phyloP scores from a whole-genome alignment of 2,113 vertebrate genomes.

The Laticauda laticaudata region DNA sequence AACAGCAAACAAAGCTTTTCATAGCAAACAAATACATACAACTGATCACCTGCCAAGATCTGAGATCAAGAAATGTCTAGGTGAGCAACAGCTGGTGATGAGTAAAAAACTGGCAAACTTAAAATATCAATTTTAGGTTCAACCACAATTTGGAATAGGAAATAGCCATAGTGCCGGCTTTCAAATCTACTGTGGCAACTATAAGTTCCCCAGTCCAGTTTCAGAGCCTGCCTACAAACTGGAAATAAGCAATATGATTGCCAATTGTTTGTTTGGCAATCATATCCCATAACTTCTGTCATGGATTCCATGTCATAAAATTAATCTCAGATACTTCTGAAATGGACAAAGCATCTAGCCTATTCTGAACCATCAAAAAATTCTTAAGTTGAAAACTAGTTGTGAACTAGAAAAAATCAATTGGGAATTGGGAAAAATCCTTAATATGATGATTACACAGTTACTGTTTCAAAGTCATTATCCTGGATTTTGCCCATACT shows the following conservation, averaged over 20 bases:
- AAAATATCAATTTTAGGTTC: neutral
- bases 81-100: neutral
- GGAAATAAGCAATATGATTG: neutral
- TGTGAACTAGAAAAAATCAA: neutral
- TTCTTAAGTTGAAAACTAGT: neutral
- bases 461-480: neutral
- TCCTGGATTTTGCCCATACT: neutral
- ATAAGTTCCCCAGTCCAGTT: neutral
- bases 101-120: neutral
- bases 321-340: neutral
- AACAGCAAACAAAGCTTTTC: neutral
- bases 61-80: neutral
- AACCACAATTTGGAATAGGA: neutral
- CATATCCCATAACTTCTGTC: neutral
- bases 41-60: neutral
- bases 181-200: neutral
- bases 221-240: neutral
- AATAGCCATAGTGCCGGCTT: neutral
- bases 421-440: neutral
- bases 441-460: neutral
- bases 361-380: neutral
- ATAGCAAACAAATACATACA: neutral
- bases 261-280: neutral
- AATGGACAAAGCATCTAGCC: neutral
- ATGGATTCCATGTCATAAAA: neutral